Evolutionary conservation across 2,113 vertebrate genomes (phyloP), one percentile per base, ranked within the genome.

Genomic region (Chaetodon trifascialis): DNA sequence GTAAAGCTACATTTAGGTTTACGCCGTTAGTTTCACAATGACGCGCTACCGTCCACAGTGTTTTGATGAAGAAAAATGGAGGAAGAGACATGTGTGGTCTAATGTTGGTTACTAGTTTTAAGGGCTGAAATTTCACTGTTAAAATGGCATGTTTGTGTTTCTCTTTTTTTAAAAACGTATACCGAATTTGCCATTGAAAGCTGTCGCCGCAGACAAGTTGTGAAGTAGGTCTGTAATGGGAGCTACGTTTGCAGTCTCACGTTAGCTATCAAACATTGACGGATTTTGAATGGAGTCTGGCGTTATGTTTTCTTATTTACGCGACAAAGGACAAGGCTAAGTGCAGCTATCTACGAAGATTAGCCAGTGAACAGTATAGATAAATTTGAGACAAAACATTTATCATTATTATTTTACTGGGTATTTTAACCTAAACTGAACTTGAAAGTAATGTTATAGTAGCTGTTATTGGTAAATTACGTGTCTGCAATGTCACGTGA

Each of bases 181-280:
- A 23, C 68, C 60, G 52, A 59, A 83, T 52, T 36, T 19, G 5
- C 7, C 19, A 4, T 42, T 42, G 1, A 4, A 23, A 66, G 0
- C 7, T 15, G 10, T 54, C 1, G 15, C 3, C 4, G 0, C 21
- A 11, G 23, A 7, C 0, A 0, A 23, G 11, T 2, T 11, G 21
- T 21, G 3, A 34, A n/a, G 1, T 17, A 4, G 1, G 7, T 12
- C 0, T 0, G 2, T 34, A 5, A 30, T 2, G 10, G 14, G 1
- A 7, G 2, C 9, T 7, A 8, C 0, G 15, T 0, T 11, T 4
- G 51, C 56, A 23, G n/a, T 8, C 30, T 19, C 10, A 25, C 23
- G 11, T 1, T 7, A 6, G 6, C 25, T 44, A 1, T 5, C 7
- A 36, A 4, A 59, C 19, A 25, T 42, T 2, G 25, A 46, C 15